phyloP scores from a whole-genome alignment of 2,113 vertebrate species.

The Poecile atricapillus region DNA sequence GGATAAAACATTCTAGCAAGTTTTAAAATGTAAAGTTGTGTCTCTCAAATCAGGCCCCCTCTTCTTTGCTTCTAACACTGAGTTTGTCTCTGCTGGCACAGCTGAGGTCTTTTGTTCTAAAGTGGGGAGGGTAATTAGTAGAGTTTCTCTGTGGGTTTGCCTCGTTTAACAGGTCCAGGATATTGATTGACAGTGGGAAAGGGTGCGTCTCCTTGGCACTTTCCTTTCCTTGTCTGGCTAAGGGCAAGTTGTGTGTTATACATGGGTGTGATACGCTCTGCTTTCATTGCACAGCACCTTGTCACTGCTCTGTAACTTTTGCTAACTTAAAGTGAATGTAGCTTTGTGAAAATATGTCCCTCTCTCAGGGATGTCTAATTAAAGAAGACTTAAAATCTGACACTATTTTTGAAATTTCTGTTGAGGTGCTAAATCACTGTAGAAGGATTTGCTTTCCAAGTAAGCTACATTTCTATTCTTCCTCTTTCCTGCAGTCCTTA shows the following conservation, averaged over 20 bases:
- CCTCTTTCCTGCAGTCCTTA: background rate
- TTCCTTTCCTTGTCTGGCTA: conserved; percentile 43
- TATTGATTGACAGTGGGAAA: conserved; percentile 38
- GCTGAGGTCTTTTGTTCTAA: background rate
- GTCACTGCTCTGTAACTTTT: background rate
- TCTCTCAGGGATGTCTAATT: background rate
- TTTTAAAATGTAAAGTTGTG: background rate
- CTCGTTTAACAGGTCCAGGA: conserved; percentile 14
- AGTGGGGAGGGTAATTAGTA: background rate
- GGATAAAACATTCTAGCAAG: background rate
- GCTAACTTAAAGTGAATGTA: background rate
- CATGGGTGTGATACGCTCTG: background rate
- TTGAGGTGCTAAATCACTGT: background rate
- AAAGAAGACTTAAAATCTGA: background rate
- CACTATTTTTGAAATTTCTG: background rate
- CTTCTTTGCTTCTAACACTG: background rate
- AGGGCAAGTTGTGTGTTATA: conserved; percentile 3
- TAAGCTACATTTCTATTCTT: background rate
- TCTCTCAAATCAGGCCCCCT: background rate
- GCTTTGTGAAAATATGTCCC: background rate
- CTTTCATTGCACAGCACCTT: background rate
- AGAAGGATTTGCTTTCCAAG: background rate
- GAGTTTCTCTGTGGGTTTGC: conserved; percentile 35
- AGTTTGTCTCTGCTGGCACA: background rate
- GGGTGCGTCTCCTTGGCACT: conserved; percentile 32